Evolutionary conservation across 2,888 invertebrate genomes (phyloP), one percentile per base, ranked within the genome.

Genomic region (Heliconius ismenius): DNA sequence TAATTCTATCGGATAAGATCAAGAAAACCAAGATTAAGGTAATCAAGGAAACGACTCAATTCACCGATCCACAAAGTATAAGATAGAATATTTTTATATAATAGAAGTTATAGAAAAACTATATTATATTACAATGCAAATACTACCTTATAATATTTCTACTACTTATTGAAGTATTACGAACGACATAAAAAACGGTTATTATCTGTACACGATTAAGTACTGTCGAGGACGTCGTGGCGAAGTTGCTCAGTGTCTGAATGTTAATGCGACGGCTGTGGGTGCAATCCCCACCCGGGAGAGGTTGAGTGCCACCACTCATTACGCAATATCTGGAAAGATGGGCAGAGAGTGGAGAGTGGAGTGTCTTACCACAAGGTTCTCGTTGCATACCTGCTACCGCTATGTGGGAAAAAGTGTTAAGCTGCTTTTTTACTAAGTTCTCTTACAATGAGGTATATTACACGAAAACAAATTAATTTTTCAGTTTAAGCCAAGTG

Each of bases 21-120:
- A 26, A 60, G 62, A 62, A 63, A 39, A 43, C 39, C 67, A 11
- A 39, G 39, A 62, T 62, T 73, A 60, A 43, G 39, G 62, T 63
- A 73, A 73, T 73, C 73, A 73, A 73, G 62, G 39, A 62, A 39
- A 39, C 62, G 39, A 62, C 26, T 73, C 60, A 60, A 73, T 62
- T 73, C 60, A 39, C 62, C 26, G 67, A 43, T 67, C 26, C 67
- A 24, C 39, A 67, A 24, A 39, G 39, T 43, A 58, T 67, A 43
- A 43, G 9, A 67, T 39, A 67, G 7, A 24, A 39, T 67, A 11
- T 18, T 43, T 67, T 24, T 67, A 24, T 65, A 36, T 39, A 65
- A 39, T 4, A 39, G 7, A n/a, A 21, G 10, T 36, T 18, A 65
- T 65, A 39, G 24, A n/a, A 65, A 39, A 13, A 24, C 9, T 15